phyloP scores from a whole-genome alignment of 1,140 invertebrate genomes.

The Aculops lycopersici region DNA sequence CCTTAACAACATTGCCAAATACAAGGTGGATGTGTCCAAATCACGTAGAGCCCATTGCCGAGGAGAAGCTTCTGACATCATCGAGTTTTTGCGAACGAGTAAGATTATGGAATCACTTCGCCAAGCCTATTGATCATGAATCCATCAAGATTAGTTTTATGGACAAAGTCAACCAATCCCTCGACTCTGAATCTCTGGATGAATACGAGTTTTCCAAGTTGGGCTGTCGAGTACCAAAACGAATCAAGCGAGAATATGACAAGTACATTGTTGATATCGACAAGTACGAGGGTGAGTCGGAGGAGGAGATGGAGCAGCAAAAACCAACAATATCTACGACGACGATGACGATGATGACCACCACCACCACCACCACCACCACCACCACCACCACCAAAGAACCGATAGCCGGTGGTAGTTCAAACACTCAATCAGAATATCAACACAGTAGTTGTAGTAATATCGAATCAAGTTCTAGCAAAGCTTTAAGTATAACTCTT shows the following conservation, averaged over 20 bases:
- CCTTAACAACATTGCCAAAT: slow-evolving; percentile 45
- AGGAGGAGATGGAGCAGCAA: too few relatives aligned
- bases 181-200: background rate
- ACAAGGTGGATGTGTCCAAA: slow-evolving; percentile 71
- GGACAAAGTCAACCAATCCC: slow-evolving; percentile 25
- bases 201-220: background rate
- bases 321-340: too few relatives aligned
- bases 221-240: background rate
- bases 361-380: too few relatives aligned
- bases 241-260: background rate
- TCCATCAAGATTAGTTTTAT: slow-evolving; percentile 51
- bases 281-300: too few relatives aligned
- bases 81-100: slow-evolving; percentile 46
- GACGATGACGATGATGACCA: too few relatives aligned
- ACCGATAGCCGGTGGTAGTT: too few relatives aligned
- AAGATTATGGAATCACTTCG: slow-evolving; percentile 43
- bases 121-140: slow-evolving; percentile 42
- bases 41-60: slow-evolving; percentile 63
- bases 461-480: too few relatives aligned
- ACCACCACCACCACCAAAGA: too few relatives aligned
- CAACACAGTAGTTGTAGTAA: too few relatives aligned
- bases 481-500: too few relatives aligned
- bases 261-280: background rate
- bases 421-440: too few relatives aligned
- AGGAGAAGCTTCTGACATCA: slow-evolving; percentile 41